Conservation (phyloP, 2,113 vertebrate genomes). For the Meriones unguiculatus region DNA sequence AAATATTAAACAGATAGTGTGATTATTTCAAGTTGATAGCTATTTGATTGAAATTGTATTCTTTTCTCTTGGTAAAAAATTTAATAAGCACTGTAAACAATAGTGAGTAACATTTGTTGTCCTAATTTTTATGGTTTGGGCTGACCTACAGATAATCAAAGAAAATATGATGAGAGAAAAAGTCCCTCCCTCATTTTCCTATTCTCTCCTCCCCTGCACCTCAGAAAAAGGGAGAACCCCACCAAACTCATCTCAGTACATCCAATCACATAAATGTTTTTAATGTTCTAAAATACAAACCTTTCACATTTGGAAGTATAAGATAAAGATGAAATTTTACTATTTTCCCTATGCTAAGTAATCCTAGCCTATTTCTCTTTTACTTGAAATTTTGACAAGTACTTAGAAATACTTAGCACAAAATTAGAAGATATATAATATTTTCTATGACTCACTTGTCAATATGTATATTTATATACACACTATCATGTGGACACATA, state of each 20-base stretch:
- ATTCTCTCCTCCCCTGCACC: no score
- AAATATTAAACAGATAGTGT: neutral
- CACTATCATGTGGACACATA: neutral
- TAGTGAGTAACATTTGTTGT: neutral
- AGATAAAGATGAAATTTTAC: slow-evolving; percentile 62
- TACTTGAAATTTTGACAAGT: slow-evolving; percentile 40
- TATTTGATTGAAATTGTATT: neutral
- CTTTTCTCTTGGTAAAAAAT: neutral
- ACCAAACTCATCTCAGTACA: no score
- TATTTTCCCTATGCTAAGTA: neutral
- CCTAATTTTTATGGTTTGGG: neutral
- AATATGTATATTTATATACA: neutral
- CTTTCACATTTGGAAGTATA: slow-evolving; percentile 43
- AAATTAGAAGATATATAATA: neutral
- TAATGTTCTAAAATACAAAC: slow-evolving; percentile 66
- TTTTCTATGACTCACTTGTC: neutral
- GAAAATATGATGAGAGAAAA: neutral
- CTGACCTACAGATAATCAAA: neutral
- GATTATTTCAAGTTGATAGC: neutral
- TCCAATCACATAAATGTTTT: fast-evolving
- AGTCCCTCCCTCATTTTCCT: neutral
- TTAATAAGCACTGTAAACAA: neutral
- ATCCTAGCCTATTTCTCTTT: slow-evolving; percentile 48
- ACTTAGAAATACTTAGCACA: neutral
- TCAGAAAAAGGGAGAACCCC: no score